phyloP scores from a whole-genome alignment of 2,113 vertebrate genomes.

The Heloderma charlesbogerti region DNA sequence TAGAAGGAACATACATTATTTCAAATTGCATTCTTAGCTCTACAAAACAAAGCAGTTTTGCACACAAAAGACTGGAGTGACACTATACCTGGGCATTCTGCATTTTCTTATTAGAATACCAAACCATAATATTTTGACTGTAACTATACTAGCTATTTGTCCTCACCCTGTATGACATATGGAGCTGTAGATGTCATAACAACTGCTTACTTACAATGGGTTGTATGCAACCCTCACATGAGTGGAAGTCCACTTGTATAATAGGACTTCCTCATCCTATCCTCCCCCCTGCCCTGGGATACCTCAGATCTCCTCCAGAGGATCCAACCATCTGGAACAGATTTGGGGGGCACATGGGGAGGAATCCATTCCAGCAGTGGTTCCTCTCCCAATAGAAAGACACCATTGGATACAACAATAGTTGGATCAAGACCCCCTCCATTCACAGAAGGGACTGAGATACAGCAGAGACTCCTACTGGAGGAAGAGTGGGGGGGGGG shows the following conservation, averaged over 20 bases:
- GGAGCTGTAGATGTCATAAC: neutral
- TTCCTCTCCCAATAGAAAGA: too few relatives aligned
- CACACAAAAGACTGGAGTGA: neutral
- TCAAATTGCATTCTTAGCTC: neutral
- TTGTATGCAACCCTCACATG: too few relatives aligned
- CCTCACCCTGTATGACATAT: neutral
- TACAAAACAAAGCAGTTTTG: slow-evolving; percentile 10
- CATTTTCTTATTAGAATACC: neutral
- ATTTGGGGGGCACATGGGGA: too few relatives aligned
- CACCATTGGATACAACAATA: slow-evolving; percentile 1
- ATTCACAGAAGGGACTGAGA: neutral
- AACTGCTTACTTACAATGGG: slow-evolving; percentile 46
- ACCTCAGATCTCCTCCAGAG: too few relatives aligned
- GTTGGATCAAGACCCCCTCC: neutral
- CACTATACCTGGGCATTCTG: neutral
- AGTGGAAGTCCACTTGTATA: too few relatives aligned
- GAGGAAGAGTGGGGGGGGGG: neutral
- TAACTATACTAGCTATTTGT: neutral
- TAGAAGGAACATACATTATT: slow-evolving; percentile 20
- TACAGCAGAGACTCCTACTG: neutral
- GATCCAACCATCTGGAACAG: too few relatives aligned
- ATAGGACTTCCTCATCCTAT: too few relatives aligned
- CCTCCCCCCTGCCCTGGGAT: too few relatives aligned
- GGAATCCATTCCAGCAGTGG: too few relatives aligned
- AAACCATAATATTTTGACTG: neutral